Conservation (phyloP, 1,140 invertebrate genomes). For the Achroia grisella region DNA sequence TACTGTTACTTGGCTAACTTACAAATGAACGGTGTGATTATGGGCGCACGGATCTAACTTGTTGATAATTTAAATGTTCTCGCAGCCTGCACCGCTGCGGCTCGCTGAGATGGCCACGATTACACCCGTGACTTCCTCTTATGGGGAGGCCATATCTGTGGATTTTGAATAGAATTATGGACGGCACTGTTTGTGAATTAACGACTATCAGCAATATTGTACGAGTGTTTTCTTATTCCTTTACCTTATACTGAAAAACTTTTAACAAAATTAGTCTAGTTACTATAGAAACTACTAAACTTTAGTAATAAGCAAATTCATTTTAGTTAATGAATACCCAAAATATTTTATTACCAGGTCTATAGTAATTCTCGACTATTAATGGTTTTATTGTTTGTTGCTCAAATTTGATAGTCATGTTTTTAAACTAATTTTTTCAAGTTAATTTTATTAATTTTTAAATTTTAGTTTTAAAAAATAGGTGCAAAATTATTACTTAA, state of each 20-base stretch:
- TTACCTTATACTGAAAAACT: neutral
- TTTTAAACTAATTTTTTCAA: no score
- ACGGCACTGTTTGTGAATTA: constrained; percentile 16
- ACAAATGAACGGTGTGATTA: constrained; percentile 66
- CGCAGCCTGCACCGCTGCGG: constrained; percentile 32
- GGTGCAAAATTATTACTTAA: no score
- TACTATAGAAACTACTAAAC: no score
- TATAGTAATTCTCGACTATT: no score
- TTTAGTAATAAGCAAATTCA: no score
- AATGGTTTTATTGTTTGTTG: no score
- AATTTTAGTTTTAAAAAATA: no score
- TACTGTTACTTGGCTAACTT: constrained; percentile 57
- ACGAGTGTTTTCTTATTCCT: no score
- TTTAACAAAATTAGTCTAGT: constrained; percentile 13
- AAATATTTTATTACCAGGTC: no score
- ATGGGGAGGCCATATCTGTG: constrained; percentile 36
- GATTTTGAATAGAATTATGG: constrained; percentile 50
- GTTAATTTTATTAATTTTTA: no score
- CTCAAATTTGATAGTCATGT: no score
- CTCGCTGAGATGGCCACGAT: constrained; percentile 40
- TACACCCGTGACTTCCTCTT: constrained; percentile 48
- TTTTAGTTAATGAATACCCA: no score
- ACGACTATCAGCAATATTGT: neutral
- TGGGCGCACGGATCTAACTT: constrained; percentile 53
- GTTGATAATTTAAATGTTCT: constrained; percentile 66